Evolutionary conservation across 2,888 invertebrate species (phyloP), one percentile per base, ranked within the genome.

Genomic region (Neoscelio sp.): DNA sequence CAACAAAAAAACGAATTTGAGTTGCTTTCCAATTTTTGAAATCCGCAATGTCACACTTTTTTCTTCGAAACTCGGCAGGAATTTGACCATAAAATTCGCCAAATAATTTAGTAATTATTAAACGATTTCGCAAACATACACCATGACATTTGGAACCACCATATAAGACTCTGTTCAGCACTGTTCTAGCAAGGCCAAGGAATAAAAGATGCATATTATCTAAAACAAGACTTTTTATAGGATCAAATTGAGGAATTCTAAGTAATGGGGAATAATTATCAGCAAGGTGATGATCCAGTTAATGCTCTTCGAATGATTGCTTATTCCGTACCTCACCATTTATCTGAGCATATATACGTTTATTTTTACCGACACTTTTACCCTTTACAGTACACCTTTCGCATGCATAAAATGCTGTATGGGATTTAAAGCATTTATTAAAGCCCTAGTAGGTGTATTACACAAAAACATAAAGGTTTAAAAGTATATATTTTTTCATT

Each of bases 181-280:
- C 12, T 7, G 6, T n/a, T n/a, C 78, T 78, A 52, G 50, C 67
- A 7, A 78, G 65, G 2, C 82, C 78, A 20, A 50, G 38, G 38
- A 67, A 52, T 17, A 84, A 54, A 1, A 81, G 64, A 64, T 83
- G 82, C 84, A 84, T 83, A 1, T 65, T 28, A 17, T 82, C 82
- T n/a, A 84, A 42, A 5, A 79, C 40, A 1, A 84, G 65, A n/a
- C 28, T 12, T 33, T 42, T 42, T 0, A 80, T 35, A 4, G 74
- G 64, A 74, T 84, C 81, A 20, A 82, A 82, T 18, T 74, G 54
- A 6, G 58, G 15, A 30, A 84, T 65, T 7, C 33, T 3, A 28
- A 82, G 26, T 18, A 83, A 48, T 26, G 64, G 78, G 8, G 73
- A 65, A n/a, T 5, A n/a, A 35, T 48, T 17, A 17, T 50, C 62